These are phyloP conservation scores for Phallusia fumigata DNA, from an alignment of 23 tunicate genomes.

Conservation along the genomic window DNA sequence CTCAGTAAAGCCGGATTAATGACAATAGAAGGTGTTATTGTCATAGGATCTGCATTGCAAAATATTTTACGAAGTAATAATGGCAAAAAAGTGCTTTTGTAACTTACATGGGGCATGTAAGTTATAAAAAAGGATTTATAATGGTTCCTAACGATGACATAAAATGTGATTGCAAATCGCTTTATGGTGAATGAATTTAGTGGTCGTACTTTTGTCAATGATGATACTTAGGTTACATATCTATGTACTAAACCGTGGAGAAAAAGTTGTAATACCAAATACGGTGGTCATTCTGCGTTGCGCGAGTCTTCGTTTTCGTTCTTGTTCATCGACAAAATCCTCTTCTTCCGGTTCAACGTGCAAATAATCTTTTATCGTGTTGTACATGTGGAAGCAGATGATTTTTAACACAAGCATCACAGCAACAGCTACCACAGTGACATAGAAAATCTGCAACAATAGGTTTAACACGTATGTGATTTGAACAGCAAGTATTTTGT, in stretches of 20 bases:
- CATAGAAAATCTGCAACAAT: slow-evolving; percentile 27
- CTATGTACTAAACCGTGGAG: too few species aligned
- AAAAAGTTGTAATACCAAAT: slow-evolving; percentile 14
- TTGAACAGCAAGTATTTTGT: too few species aligned
- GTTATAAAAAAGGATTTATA: too few species aligned
- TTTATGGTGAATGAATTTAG: too few species aligned
- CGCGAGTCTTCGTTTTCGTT: slow-evolving; percentile 11
- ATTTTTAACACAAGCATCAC: slow-evolving; percentile 4
- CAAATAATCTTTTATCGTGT: background rate
- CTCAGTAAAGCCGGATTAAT: background rate
- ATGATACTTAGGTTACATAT: too few species aligned
- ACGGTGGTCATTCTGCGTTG: slow-evolving; percentile 43
- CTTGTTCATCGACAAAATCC: slow-evolving; percentile 18
- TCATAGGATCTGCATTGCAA: background rate
- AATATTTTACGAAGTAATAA: background rate
- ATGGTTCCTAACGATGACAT: too few species aligned
- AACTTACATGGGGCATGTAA: too few species aligned
- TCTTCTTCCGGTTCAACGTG: slow-evolving; percentile 18
- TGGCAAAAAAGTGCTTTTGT: too few species aligned
- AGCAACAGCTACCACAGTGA: slow-evolving; percentile 18
- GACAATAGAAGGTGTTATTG: background rate
- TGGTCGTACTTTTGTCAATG: too few species aligned
- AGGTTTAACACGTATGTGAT: too few species aligned
- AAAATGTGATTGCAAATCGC: too few species aligned
- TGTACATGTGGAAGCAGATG: background rate